Evolutionary conservation across 1,140 invertebrate species (phyloP).

Genomic region (Tetragnatha versicolor): DNA sequence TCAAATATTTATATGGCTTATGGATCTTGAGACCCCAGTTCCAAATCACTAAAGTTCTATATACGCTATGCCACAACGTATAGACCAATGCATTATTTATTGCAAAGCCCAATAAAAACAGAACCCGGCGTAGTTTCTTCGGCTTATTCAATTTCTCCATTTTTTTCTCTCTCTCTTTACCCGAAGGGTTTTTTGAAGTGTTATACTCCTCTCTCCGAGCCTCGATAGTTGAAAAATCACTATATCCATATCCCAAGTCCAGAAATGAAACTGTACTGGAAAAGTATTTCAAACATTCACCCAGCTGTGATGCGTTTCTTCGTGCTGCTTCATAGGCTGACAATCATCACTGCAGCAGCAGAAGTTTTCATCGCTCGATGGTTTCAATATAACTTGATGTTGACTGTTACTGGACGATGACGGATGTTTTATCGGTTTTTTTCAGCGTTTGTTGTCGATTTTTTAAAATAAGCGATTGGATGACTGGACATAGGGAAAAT

Average conservation of each 20-base stretch:
- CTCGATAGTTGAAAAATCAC: conserved; percentile 5
- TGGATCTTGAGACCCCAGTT: background rate
- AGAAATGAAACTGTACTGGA: background rate
- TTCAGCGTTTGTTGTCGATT: too few relatives aligned
- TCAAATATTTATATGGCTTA: background rate
- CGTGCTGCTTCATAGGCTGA: too few relatives aligned
- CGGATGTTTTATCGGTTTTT: too few relatives aligned
- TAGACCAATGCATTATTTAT: conserved; percentile 6
- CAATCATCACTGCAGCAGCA: too few relatives aligned
- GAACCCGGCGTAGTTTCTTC: background rate
- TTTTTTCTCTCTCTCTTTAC: background rate
- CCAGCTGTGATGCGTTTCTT: too few relatives aligned
- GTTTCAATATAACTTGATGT: too few relatives aligned
- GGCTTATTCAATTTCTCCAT: background rate
- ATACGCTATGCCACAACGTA: background rate
- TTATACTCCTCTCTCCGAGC: background rate
- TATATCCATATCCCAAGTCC: background rate
- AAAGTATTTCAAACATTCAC: background rate
- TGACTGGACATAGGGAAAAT: too few relatives aligned
- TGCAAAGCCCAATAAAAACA: background rate
- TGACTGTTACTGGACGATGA: too few relatives aligned
- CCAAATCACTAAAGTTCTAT: background rate
- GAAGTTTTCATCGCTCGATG: too few relatives aligned
- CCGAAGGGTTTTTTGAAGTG: background rate
- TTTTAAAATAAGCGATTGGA: too few relatives aligned